phyloP scores from a whole-genome alignment of 1,140 invertebrate species.

The Drosophila murphyi region DNA sequence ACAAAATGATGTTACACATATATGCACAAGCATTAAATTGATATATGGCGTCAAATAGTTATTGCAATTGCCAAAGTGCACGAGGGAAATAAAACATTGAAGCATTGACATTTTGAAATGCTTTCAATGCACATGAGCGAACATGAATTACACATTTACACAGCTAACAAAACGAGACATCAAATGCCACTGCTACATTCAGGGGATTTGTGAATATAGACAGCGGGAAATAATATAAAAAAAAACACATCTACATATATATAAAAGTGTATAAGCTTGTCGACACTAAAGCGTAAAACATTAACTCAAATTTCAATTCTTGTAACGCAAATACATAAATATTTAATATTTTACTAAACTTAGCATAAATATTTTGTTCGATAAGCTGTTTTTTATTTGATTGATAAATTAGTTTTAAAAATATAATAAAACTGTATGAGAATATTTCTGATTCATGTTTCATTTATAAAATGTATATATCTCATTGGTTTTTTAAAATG shows the following conservation, averaged over 20 bases:
- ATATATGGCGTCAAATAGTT: conserved; percentile 26
- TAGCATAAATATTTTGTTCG: conserved; percentile 9
- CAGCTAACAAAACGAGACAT: conserved; percentile 27
- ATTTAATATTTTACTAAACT: conserved; percentile 1
- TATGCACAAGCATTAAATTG: conserved; percentile 9
- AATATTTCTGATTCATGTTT: background rate
- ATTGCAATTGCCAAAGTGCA: conserved; percentile 12
- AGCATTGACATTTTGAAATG: conserved; percentile 71
- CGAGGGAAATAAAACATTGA: conserved; percentile 31
- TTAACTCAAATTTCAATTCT: conserved; percentile 6
- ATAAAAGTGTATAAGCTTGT: background rate
- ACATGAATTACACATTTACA: conserved; percentile 43
- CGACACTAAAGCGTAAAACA: conserved; percentile 19
- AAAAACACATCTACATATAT: background rate
- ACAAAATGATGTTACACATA: background rate
- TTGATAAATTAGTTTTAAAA: background rate
- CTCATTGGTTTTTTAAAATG: conserved; percentile 4
- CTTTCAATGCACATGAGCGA: conserved; percentile 58
- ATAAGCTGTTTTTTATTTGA: background rate
- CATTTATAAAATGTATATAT: background rate
- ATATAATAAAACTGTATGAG: background rate
- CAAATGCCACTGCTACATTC: conserved; percentile 4
- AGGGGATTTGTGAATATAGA: background rate
- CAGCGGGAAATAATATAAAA: conserved; percentile 13
- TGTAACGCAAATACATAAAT: background rate